These are phyloP conservation scores for Sturmia bella DNA, from an alignment of 2,888 invertebrate genomes.

Conservation along the genomic window DNA sequence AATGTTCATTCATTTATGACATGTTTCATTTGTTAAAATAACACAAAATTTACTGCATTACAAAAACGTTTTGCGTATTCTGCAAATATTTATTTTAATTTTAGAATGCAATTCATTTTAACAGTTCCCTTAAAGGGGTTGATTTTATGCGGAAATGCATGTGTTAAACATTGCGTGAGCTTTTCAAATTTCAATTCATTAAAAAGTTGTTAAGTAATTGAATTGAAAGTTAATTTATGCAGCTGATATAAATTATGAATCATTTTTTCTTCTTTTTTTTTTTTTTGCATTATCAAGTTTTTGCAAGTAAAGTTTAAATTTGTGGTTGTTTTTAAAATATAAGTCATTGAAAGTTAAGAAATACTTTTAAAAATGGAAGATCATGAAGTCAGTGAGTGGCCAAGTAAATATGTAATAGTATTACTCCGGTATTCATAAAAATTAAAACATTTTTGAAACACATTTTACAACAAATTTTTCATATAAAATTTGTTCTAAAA, in stretches of 20 bases:
- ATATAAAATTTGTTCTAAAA: no score
- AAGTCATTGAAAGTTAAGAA: no score
- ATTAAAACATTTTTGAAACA: no score
- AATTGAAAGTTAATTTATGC: slow-evolving; percentile 14
- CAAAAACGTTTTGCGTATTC: slow-evolving; percentile 23
- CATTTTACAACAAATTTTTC: no score
- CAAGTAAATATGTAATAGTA: no score
- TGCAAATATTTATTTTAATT: slow-evolving; percentile 30
- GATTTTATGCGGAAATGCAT: slow-evolving; percentile 42
- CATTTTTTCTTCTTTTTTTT: no score
- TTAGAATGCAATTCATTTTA: not conserved
- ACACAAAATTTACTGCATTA: slow-evolving; percentile 55
- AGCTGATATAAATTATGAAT: not conserved
- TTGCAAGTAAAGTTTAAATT: no score
- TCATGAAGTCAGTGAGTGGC: no score
- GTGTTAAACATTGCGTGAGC: slow-evolving; percentile 33
- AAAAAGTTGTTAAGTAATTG: not conserved
- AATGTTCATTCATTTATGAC: slow-evolving; percentile 56
- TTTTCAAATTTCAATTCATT: slow-evolving; percentile 14
- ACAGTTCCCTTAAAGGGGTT: slow-evolving; percentile 16
- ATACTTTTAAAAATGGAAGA: no score
- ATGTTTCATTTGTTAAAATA: slow-evolving; percentile 61
- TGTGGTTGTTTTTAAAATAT: no score
- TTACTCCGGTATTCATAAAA: no score
- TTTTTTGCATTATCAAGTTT: no score